phyloP scores from a whole-genome alignment of 2,113 vertebrate species.

The Ornithorhynchus anatinus region DNA sequence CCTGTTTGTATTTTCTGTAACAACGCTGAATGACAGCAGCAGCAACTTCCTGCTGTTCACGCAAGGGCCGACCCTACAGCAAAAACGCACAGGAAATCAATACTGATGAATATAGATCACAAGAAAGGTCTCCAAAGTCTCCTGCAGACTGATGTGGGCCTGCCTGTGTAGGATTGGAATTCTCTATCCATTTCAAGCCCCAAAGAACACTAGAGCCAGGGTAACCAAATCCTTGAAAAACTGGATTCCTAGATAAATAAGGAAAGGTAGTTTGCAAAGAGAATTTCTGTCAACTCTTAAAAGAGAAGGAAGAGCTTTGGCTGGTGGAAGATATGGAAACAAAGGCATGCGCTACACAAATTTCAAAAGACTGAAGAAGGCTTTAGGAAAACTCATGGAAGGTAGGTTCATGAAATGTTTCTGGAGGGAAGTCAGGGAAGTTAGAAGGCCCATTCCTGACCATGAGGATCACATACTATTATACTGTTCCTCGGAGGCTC shows the following conservation, averaged over 20 bases:
- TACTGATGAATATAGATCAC: accelerated
- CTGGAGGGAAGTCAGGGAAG: too few species aligned
- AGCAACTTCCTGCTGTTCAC: slow-evolving; percentile 97
- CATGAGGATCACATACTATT: too few species aligned
- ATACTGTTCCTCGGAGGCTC: too few species aligned
- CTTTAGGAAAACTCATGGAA: too few species aligned
- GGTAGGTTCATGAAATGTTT: too few species aligned
- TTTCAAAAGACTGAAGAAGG: too few species aligned
- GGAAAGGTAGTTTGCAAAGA: neutral
- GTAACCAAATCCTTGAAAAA: neutral
- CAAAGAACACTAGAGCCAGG: neutral
- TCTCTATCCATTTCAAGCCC: neutral
- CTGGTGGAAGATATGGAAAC: neutral
- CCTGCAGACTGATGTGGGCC: neutral
- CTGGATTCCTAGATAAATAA: neutral
- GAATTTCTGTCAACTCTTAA: neutral
- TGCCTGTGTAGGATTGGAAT: neutral
- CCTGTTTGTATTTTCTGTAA: slow-evolving; percentile 99
- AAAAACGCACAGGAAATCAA: neutral
- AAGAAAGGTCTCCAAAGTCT: neutral
- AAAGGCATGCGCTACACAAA: too few species aligned
- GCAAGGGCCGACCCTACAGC: slow-evolving; percentile 86
- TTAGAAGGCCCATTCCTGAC: too few species aligned
- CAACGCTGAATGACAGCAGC: slow-evolving; percentile 97
- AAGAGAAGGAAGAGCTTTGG: neutral